phyloP scores from a whole-genome alignment of 2,888 invertebrate species.

The Orthonevra nobilis region DNA sequence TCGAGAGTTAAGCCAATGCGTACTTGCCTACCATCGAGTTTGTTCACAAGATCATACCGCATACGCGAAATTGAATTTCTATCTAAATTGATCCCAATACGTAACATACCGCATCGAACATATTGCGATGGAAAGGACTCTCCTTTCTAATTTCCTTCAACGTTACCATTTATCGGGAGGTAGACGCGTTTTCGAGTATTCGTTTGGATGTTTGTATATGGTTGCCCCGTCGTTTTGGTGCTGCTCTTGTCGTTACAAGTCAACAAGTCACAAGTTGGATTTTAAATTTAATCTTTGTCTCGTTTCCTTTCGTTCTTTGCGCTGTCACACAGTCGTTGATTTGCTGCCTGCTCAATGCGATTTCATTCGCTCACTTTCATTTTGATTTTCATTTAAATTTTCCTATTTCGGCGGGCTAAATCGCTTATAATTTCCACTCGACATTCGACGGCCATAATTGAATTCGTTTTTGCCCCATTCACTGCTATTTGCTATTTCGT shows the following conservation, averaged over 20 bases:
- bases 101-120: conserved; percentile 21
- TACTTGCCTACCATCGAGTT: conserved; percentile 44
- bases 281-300: conserved; percentile 61
- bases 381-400: conserved; percentile 64
- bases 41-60: conserved; percentile 7
- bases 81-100: conserved; percentile 39
- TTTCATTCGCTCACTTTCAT: conserved; percentile 54
- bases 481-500: conserved; percentile 8
- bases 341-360: conserved; percentile 2
- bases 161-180: conserved; percentile 14
- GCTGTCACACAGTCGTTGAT: conserved; percentile 37
- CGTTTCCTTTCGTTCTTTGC: conserved; percentile 27
- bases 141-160: conserved; percentile 48
- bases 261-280: no score
- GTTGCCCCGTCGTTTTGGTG: not conserved
- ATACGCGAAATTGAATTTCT: conserved; percentile 38
- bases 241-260: conserved; percentile 19
- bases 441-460: conserved; percentile 64
- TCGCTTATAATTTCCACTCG: conserved; percentile 65
- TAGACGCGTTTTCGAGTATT: no score
- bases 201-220: no score
- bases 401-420: conserved; percentile 53
- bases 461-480: conserved; percentile 55
- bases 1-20: conserved; percentile 8
- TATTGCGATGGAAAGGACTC: conserved; percentile 5